Percentiles rank a stretch among this genome's conserved stretches.
phyloP scores from a whole-genome alignment of 1,140 invertebrate genomes.

The Cydia splendana region DNA sequence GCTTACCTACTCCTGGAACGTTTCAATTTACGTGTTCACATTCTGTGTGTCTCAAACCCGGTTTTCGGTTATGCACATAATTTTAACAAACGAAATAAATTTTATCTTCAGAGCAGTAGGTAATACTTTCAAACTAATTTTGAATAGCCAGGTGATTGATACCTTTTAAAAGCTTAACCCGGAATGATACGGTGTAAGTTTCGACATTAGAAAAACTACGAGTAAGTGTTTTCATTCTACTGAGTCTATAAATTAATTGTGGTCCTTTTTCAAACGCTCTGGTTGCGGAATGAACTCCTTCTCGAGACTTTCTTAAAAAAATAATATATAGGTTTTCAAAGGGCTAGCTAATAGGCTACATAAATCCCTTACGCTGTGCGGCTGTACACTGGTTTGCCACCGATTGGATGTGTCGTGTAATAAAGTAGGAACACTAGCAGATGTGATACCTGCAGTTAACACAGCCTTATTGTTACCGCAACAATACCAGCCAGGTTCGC shows the following conservation, averaged over 20 bases:
- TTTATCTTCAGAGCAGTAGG: neutral
- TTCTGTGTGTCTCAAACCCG: neutral
- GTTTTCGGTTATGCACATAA: neutral
- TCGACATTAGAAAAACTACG: too few species aligned
- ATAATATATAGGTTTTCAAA: neutral
- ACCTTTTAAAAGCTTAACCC: neutral
- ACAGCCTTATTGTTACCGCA: neutral
- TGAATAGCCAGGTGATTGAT: neutral
- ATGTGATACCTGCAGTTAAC: conserved; percentile 8
- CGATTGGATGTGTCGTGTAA: too few species aligned
- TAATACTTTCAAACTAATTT: neutral
- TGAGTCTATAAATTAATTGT: too few species aligned
- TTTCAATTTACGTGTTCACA: conserved; percentile 15
- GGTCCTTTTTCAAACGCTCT: neutral
- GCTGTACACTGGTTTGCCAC: too few species aligned
- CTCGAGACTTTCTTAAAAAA: too few species aligned
- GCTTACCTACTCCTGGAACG: neutral
- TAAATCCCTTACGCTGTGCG: too few species aligned
- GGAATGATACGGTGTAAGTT: neutral
- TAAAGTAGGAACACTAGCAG: neutral
- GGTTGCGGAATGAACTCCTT: too few species aligned
- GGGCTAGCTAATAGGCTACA: neutral
- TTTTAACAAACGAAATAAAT: neutral
- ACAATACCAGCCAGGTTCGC: neutral
- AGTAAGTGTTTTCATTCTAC: too few species aligned